Evolutionary conservation across 2,888 invertebrate genomes (phyloP).

Genomic region (Ypsolopha scabrella): DNA sequence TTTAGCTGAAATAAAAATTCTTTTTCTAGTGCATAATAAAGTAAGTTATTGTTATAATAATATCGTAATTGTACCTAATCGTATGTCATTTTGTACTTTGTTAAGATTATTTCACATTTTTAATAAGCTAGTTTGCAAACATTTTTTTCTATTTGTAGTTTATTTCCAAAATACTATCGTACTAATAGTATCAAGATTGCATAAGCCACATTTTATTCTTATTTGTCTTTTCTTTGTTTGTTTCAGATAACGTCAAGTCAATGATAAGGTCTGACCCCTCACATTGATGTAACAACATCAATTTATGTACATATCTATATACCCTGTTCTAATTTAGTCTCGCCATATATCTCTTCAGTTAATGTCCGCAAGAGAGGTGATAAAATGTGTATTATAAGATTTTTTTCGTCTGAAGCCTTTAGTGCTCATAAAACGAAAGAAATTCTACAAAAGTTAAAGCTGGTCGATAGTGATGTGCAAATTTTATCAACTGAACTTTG

Average conservation of each 20-base stretch:
- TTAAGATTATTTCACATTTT: too few relatives aligned
- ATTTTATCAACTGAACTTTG: conserved; percentile 80
- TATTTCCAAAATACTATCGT: too few relatives aligned
- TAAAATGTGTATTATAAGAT: conserved; percentile 69
- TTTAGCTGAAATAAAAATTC: too few relatives aligned
- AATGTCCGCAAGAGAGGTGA: background rate
- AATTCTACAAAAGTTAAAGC: conserved; percentile 66
- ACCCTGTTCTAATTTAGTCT: conserved; percentile 6
- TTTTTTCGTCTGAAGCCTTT: conserved; percentile 73
- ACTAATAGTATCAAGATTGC: conserved; percentile 26
- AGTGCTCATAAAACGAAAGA: conserved; percentile 71
- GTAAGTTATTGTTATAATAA: too few relatives aligned
- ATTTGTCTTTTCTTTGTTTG: conserved; percentile 37
- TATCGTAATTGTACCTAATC: too few relatives aligned
- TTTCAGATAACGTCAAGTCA: conserved; percentile 33
- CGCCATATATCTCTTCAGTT: background rate
- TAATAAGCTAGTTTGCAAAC: too few relatives aligned
- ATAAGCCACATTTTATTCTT: conserved; percentile 30
- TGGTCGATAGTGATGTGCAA: conserved; percentile 52
- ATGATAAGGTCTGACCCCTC: conserved; percentile 49
- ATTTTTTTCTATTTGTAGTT: too few relatives aligned
- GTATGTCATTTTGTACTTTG: too few relatives aligned
- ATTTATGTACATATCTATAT: conserved; percentile 16
- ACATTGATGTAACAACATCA: conserved; percentile 53
- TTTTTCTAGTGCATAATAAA: too few relatives aligned